phyloP scores from a whole-genome alignment of 2,113 vertebrate genomes.

The Ginglymostoma cirratum region DNA sequence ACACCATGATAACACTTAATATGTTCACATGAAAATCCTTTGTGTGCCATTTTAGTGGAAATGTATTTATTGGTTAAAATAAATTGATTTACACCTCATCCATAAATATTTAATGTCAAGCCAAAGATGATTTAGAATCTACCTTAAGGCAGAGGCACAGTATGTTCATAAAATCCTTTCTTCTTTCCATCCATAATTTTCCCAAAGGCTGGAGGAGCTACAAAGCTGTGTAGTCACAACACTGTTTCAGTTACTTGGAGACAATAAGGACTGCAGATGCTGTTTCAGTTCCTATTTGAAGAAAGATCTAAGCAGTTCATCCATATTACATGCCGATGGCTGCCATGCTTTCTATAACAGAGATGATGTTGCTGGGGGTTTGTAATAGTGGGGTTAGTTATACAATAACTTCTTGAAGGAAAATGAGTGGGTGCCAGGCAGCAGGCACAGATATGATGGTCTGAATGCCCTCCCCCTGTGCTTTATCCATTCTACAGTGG shows the following conservation, averaged over 20 bases:
- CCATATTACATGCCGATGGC: neutral
- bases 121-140: neutral
- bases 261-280: no score
- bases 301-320: neutral
- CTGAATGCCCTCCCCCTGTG: neutral
- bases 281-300: neutral
- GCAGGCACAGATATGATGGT: neutral
- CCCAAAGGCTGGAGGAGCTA: neutral
- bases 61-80: neutral
- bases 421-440: neutral
- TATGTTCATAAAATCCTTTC: neutral
- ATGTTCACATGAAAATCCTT: neutral
- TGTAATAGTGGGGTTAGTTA: neutral
- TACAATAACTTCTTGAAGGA: neutral
- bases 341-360: neutral
- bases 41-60: neutral
- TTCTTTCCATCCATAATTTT: neutral
- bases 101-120: neutral
- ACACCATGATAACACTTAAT: neutral
- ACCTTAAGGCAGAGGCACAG: neutral
- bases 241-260: neutral
- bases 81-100: neutral
- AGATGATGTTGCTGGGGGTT: neutral
- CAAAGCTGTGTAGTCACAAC: neutral
- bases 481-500: neutral